Conservation (phyloP, 2,113 vertebrate genomes). For the Noctilio leporinus region DNA sequence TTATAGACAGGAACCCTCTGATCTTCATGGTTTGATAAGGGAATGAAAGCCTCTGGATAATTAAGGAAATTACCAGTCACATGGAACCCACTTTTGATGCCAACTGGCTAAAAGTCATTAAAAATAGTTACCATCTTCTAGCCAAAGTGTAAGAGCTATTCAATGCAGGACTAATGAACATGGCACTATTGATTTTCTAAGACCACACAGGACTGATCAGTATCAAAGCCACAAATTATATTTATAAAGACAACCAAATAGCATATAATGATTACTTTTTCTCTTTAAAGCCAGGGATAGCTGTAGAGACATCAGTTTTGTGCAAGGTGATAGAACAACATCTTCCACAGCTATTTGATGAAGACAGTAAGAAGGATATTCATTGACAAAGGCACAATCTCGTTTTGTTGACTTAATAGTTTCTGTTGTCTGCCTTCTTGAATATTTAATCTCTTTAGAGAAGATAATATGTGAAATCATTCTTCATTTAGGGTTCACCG, state of each 20-base stretch:
- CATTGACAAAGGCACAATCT: neutral
- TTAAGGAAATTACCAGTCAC: conserved; percentile 46
- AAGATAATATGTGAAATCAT: neutral
- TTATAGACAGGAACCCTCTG: neutral
- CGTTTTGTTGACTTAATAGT: conserved; percentile 35
- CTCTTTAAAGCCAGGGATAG: conserved; percentile 5
- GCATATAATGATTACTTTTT: conserved; percentile 60
- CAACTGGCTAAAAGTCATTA: conserved; percentile 62
- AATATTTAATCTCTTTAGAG: neutral
- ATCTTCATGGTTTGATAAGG: conserved; percentile 39
- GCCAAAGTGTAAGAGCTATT: conserved; percentile 46
- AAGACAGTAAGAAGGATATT: conserved; percentile 43
- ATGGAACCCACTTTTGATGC: conserved; percentile 46
- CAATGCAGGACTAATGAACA: conserved; percentile 59
- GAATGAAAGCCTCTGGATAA: conserved; percentile 13
- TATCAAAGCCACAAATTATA: conserved; percentile 54
- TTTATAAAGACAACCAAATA: conserved; percentile 72
- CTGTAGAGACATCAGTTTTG: neutral
- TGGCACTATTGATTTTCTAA: conserved; percentile 59
- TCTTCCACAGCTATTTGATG: conserved; percentile 40
- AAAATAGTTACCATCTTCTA: conserved; percentile 47
- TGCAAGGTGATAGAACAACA: conserved; percentile 44
- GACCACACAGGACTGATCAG: conserved; percentile 51
- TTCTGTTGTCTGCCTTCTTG: neutral
- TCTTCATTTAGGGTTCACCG: conserved; percentile 18